Evolutionary conservation across 1,140 invertebrate species (phyloP), one percentile per base, ranked within the genome.

Genomic region (Drosophila aff.): DNA sequence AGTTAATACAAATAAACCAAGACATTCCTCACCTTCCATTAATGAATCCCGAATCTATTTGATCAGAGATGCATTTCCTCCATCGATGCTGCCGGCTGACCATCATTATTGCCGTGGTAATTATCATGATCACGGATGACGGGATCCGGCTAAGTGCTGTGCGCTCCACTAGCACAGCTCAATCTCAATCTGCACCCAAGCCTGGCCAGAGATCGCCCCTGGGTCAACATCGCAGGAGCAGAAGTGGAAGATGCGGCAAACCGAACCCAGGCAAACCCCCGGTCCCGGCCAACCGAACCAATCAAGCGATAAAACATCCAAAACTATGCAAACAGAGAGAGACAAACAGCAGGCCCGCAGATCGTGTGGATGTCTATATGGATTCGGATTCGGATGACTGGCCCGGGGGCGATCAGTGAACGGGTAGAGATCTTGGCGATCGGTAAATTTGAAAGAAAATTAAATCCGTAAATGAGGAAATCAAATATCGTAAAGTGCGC

Each of bases 381-480:
- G 67, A 73, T 73, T 73, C 57, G 31, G 67, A 69, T 67, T 55
- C 38, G 80, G 68, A 82, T 77, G 79, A 79, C 28, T 63, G 40
- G 79, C 65, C 80, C 60, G 31, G 57, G 69, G 75, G 38, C 60
- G 64, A 72, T 73, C 69, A 50, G 67, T 49, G 78, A 89, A 89
- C 67, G 84, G 83, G 82, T 79, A 72, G 67, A 64, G 75, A 71
- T 63, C 65, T 77, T 47, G 74, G 46, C 80, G 68, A 89, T 89
- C 84, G 84, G 84, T 90, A 73, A 85, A 90, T 90, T 90, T 90
- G 79, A 90, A 90, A 90, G 85, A 84, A 90, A 90, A 90, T 90
- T 90, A 90, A 90, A 90, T 90, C 85, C 85, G 85, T 90, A 90
- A 90, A 90, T 90, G 85, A 90, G 85, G 85, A 90, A 90, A 90